Conservation (phyloP, 2,113 vertebrate genomes). For the Cyphomyrus discorhynchus region DNA sequence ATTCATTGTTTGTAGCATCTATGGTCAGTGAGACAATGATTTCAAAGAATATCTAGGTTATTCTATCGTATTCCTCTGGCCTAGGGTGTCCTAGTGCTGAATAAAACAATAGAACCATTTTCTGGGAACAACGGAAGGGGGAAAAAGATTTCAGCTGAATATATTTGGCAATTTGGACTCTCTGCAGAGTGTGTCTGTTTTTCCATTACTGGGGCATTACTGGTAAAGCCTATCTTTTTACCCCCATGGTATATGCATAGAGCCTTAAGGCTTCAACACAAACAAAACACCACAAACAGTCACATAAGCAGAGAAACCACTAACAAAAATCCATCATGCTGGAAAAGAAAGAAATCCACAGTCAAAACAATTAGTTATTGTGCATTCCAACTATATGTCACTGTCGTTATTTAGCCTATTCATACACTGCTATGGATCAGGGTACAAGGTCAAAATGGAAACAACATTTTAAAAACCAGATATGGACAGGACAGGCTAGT, state of each 20-base stretch:
- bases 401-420: background rate
- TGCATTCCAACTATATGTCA: background rate
- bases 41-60: slow-evolving; percentile 3
- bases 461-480: background rate
- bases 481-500: background rate
- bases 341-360: background rate
- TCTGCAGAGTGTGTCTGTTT: background rate
- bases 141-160: slow-evolving; percentile 13
- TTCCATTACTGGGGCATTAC: background rate
- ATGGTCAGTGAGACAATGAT: slow-evolving; percentile 5
- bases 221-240: background rate
- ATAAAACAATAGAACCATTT: slow-evolving; percentile 5
- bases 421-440: background rate
- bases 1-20: background rate
- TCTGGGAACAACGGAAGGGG: background rate
- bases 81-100: background rate
- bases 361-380: background rate
- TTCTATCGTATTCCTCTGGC: background rate
- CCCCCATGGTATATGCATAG: background rate
- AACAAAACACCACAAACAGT: background rate
- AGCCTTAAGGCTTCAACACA: background rate
- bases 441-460: background rate
- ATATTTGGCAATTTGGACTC: background rate
- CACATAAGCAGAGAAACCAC: background rate
- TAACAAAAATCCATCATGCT: background rate